Percentiles rank a stretch among this genome's conserved stretches.
Conservation (phyloP, 2,113 vertebrate genomes). For the Eulacestoma nigropectus region DNA sequence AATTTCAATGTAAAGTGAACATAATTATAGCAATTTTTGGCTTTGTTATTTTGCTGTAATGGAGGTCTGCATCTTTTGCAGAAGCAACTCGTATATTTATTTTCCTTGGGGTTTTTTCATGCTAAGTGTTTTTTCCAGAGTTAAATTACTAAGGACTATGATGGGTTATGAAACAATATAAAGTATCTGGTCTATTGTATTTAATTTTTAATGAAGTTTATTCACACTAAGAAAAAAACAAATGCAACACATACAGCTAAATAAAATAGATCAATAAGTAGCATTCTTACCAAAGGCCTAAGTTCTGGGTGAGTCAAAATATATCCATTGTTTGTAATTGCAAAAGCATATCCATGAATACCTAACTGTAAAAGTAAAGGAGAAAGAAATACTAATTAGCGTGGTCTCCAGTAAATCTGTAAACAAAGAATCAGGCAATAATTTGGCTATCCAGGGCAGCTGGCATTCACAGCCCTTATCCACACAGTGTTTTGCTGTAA, state of each 20-base stretch:
- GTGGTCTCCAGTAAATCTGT: conserved; percentile 6
- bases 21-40: conserved; percentile 59
- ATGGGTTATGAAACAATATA: neutral
- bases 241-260: neutral
- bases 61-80: neutral
- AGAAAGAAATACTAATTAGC: conserved; percentile 60
- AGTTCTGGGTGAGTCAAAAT: conserved; percentile 97
- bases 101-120: neutral
- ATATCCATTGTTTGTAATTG: conserved; percentile 98
- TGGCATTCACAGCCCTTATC: conserved; percentile 48
- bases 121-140: neutral
- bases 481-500: conserved; percentile 47
- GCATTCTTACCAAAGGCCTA: conserved; percentile 89
- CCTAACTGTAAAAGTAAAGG: conserved; percentile 81
- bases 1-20: conserved; percentile 29
- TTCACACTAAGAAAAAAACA: neutral
- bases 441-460: conserved; percentile 48
- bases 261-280: neutral
- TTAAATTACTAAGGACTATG: neutral
- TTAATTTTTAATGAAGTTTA: neutral
- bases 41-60: conserved; percentile 34
- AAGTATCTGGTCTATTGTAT: neutral
- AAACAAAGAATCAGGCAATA: conserved; percentile 57
- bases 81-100: neutral
- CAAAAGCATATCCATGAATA: conserved; percentile 97